Evolutionary conservation across 2,888 invertebrate genomes (phyloP).

Genomic region (Erebia aethiops): DNA sequence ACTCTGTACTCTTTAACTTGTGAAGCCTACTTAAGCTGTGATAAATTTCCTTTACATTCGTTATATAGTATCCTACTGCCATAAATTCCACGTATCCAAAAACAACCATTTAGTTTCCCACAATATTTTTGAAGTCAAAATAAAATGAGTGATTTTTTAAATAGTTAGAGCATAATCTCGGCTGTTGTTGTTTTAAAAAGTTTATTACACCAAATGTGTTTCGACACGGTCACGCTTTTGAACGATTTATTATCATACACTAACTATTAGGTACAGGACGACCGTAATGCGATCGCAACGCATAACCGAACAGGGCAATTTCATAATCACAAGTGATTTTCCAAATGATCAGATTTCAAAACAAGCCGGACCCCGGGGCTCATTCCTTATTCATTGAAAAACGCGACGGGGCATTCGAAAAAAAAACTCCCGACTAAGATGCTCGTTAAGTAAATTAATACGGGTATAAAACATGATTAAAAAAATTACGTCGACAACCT

Average conservation of each 20-base stretch:
- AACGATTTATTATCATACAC: not conserved
- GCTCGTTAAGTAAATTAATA: constrained; percentile 82
- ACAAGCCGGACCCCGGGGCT: constrained; percentile 52
- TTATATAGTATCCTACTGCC: too few species aligned
- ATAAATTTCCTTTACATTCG: too few species aligned
- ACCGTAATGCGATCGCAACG: not conserved
- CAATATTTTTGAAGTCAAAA: too few species aligned
- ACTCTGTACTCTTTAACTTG: too few species aligned
- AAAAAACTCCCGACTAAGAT: constrained; percentile 65
- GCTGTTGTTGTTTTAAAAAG: too few species aligned
- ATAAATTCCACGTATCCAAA: too few species aligned
- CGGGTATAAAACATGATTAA: constrained; percentile 82
- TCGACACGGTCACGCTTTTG: not conserved
- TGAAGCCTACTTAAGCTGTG: too few species aligned
- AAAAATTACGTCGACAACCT: constrained; percentile 77
- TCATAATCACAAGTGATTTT: constrained; percentile 52
- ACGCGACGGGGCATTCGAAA: constrained; percentile 65
- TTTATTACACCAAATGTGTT: not conserved
- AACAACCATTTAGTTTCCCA: too few species aligned
- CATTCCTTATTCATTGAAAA: constrained; percentile 80
- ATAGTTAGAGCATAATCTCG: too few species aligned
- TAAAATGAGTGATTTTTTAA: too few species aligned
- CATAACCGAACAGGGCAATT: constrained; percentile 29
- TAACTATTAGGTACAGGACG: not conserved
- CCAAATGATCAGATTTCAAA: constrained; percentile 55